Evolutionary conservation across 2,888 invertebrate species (phyloP), one percentile per base, ranked within the genome.

Genomic region (Lypha dubia): DNA sequence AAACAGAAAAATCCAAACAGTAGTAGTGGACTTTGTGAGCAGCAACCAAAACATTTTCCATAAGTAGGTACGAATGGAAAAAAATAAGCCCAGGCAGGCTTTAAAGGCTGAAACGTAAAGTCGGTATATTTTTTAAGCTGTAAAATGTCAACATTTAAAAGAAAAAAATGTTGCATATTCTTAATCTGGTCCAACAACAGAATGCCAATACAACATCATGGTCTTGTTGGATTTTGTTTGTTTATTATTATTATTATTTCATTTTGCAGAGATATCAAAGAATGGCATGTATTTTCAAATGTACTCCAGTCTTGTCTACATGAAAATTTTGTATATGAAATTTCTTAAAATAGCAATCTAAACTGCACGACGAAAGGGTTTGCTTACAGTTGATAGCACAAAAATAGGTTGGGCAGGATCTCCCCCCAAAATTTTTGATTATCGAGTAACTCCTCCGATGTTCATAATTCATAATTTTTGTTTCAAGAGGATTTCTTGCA

Each of bases 121-220:
- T 79, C 74, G 70, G 70, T 84, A 70, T 56, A 74, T 81, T 84
- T 63, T 84, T 63, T 79, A 74, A 81, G 81, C 84, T 79, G 79
- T 90, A 89, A 90, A 89, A 90, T 90, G 89, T 90, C 89, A 90
- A 90, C 89, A 90, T 90, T 88, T 90, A 90, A 88, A 90, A 89
- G 90, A 90, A 90, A 89, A 90, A 90, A 90, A 90, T 90, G 89
- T 90, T 89, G 90, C 90, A 90, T 90, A 90, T 90, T 90, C 90
- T 89, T 88, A 90, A 90, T 90, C 90, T 90, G 87, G 89, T 86
- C 87, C 88, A 85, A 79, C 80, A 83, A 76, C 75, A 70, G 65
- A 70, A 68, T 68, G 65, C 56, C 62, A 73, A 58, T 65, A 49
- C 73, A 73, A 75, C 76, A 38, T 58, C 71, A 67, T 81, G 67